Base-by-base conservation (phyloP, 1,140 invertebrate genomes). In the Euglossa dilemma region DNA sequence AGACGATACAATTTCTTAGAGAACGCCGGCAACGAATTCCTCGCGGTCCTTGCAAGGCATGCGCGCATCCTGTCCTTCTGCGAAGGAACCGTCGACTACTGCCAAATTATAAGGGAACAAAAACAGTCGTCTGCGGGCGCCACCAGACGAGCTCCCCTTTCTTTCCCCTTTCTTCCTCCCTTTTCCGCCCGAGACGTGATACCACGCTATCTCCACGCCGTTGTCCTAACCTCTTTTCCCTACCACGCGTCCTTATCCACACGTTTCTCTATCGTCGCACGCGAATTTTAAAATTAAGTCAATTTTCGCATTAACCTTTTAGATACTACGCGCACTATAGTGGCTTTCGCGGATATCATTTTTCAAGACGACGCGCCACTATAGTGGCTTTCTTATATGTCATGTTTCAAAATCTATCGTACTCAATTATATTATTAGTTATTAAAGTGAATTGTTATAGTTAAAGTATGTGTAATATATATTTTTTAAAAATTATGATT, bases 61-160 rank as follows among this genome's bases (percentile, higher is more conserved):
- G n/a, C 61, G 63, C 28, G 73, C 54, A 57, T 80, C 82, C 82
- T 57, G 52, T 64, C 57, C n/a, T 80, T 63, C 56, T 43, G 52
- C 18, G 82, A 80, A 79, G 76, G 81, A 72, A 73, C 69, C 76
- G 57, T 84, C 76, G 45, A 28, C 69, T 80, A 69, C 82, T 83
- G 74, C 81, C 81, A 83, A 83, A 83, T 83, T 78, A 71, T 78
- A 77, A 83, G 50, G 45, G 59, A 59, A 82, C 56, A 84, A 84
- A 84, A 84, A 84, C 76, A 73, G 52, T 84, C 57, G 82, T 84
- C 77, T 57, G 69, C 82, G 77, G 82, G 82, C 82, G 82, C 82
- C 82, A 84, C 82, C 82, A 84, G 81, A 83, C 72, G 69, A 76
- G 73, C 52, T 73, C 36, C 69, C 25, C 47, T 36, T 72, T 71